Evolutionary conservation across 2,113 vertebrate species (phyloP).

Genomic region (Columba livia): DNA sequence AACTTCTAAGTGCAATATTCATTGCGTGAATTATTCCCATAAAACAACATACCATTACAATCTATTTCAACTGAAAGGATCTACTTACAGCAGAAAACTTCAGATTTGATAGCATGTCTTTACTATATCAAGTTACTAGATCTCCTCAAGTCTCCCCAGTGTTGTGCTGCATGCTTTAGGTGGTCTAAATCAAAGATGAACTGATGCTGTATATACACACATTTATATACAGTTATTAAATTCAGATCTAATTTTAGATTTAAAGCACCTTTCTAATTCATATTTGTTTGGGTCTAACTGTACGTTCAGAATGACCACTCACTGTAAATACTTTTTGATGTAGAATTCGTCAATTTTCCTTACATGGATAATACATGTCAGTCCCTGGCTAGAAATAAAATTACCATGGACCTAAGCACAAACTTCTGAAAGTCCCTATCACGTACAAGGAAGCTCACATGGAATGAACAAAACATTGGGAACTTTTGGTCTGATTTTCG

Average conservation of each 20-base stretch:
- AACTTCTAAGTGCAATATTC: background rate
- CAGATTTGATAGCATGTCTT: background rate
- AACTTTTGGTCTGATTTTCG: background rate
- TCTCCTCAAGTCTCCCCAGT: background rate
- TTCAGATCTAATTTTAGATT: background rate
- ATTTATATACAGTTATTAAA: background rate
- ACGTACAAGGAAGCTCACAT: background rate
- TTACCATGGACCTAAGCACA: fast-evolving
- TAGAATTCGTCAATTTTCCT: background rate
- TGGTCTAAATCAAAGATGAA: background rate
- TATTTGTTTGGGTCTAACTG: background rate
- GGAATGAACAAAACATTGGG: background rate
- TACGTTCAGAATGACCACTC: background rate
- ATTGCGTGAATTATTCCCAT: background rate
- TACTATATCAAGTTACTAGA: background rate
- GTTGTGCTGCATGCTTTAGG: background rate
- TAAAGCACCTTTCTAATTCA: background rate
- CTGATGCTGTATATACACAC: background rate
- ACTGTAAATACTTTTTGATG: background rate
- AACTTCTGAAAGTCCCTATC: background rate
- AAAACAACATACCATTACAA: background rate
- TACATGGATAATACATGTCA: background rate
- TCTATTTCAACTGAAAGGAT: background rate
- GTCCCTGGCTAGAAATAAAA: background rate
- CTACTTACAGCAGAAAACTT: background rate